Percentiles rank a stretch among this genome's conserved stretches.
Conservation (phyloP, 2,888 invertebrate genomes). For the Athalia rosae region DNA sequence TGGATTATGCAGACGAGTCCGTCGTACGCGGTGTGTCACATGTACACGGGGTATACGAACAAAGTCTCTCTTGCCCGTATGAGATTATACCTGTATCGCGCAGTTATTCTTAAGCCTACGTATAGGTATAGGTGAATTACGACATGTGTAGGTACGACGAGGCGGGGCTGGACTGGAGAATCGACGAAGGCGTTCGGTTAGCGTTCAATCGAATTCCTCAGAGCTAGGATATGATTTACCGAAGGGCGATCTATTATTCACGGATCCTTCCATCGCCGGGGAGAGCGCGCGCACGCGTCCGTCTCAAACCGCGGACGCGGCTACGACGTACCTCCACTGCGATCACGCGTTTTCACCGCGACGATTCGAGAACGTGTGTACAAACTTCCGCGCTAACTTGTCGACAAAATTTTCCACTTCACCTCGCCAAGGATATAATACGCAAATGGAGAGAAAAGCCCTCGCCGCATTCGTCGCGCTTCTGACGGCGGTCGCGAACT, state of each 20-base stretch:
- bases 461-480: background rate
- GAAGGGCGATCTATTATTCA: constrained; percentile 38
- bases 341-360: background rate
- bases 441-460: constrained; percentile 4
- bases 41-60: too few relatives aligned
- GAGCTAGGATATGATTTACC: constrained; percentile 21
- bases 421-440: too few relatives aligned
- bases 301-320: constrained; percentile 55
- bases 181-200: background rate
- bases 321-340: constrained; percentile 31
- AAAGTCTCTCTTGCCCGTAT: too few relatives aligned
- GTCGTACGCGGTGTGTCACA: too few relatives aligned
- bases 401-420: too few relatives aligned
- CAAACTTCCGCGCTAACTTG: background rate
- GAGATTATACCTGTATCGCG: too few relatives aligned
- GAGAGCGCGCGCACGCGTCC: constrained; percentile 46
- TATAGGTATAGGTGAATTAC: background rate
- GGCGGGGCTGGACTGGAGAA: background rate
- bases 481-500: constrained; percentile 28
- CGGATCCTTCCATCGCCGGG: constrained; percentile 6
- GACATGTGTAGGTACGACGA: background rate
- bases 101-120: background rate
- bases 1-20: too few relatives aligned
- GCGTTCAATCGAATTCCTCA: constrained; percentile 11
- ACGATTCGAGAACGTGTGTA: background rate